phyloP scores from a whole-genome alignment of 2,888 invertebrate species.

The Ochlodes sylvanus region DNA sequence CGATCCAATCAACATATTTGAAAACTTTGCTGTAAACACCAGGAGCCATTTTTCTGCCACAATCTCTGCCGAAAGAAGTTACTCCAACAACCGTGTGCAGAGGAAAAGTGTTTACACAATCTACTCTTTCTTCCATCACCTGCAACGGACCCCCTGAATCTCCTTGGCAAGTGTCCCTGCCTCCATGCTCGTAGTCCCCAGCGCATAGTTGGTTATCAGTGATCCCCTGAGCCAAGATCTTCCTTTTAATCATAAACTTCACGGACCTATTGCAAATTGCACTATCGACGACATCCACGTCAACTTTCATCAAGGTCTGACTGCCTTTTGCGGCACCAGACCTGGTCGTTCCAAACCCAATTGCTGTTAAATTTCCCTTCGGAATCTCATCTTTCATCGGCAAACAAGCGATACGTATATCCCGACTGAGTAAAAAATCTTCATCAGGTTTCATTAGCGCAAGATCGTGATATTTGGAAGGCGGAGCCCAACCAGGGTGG shows the following conservation, averaged over 20 bases:
- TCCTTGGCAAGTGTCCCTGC: conserved; percentile 79
- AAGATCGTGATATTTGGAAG: conserved; percentile 87
- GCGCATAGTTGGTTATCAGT: conserved; percentile 72
- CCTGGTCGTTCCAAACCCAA: conserved; percentile 86
- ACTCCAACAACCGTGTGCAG: conserved; percentile 77
- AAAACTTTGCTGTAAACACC: conserved; percentile 81
- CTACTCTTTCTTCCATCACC: conserved; percentile 66
- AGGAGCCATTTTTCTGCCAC: conserved; percentile 79
- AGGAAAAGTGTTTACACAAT: conserved; percentile 70
- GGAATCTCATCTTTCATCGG: conserved; percentile 58
- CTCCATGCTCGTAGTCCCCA: conserved; percentile 75
- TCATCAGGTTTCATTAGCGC: conserved; percentile 85
- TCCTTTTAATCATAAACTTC: conserved; percentile 67
- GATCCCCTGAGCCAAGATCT: conserved; percentile 65
- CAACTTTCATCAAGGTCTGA: conserved; percentile 77
- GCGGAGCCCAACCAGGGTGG: conserved; percentile 85
- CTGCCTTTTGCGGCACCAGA: conserved; percentile 71
- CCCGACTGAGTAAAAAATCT: conserved; percentile 76
- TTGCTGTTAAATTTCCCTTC: conserved; percentile 77
- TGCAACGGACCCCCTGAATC: conserved; percentile 81
- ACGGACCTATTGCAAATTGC: conserved; percentile 69
- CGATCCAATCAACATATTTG: conserved; percentile 79
- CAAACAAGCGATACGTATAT: conserved; percentile 87
- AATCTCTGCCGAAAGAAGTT: conserved; percentile 82
- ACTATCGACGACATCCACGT: conserved; percentile 68